Evolutionary conservation across 2,888 invertebrate species (phyloP), one percentile per base, ranked within the genome.

Genomic region (Ypsolopha scabrella): DNA sequence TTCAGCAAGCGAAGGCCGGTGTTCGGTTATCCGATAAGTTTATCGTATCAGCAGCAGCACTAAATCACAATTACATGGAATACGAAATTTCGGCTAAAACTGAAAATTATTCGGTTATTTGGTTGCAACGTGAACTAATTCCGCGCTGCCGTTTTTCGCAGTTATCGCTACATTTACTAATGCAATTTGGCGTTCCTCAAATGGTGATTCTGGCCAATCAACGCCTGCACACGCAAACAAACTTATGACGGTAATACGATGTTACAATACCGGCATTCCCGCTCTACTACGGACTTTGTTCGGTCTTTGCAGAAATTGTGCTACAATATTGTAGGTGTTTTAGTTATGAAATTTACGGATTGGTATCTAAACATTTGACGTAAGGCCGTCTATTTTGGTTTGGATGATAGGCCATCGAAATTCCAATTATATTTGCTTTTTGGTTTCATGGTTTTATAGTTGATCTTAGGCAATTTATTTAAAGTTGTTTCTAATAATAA

Each of bases 51-150:
- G 43, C 53, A 37, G 52, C 34, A 66, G 64, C 68, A 65, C 72
- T 81, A 78, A 74, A 81, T 81, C 80, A 82, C 74, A 83, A 82
- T 82, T 81, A 82, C 73, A 72, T 63, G 73, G 65, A 75, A 77
- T 71, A 64, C 72, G 70, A 73, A 78, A 75, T 77, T 80, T 73
- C 70, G 65, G 63, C 67, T 66, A 59, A 63, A 75, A 72, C 70
- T 68, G 75, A 72, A 75, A 75, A 76, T 75, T 78, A 76, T 77
- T 79, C 67, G 64, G 68, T 60, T 63, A 34, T 46, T 51, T 38
- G 14, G 14, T 11, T 24, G 35, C 45, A 2, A 34, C 44, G 52
- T 39, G 13, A 54, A 49, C 55, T 53, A 51, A 48, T 54, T 52
- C 45, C 45, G 46, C 54, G 58, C 54, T 56, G 57, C 53, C 52